Percentiles rank a stretch among this genome's conserved stretches.
phyloP scores from a whole-genome alignment of 2,888 invertebrate genomes.

The Lacanobia oleracea region DNA sequence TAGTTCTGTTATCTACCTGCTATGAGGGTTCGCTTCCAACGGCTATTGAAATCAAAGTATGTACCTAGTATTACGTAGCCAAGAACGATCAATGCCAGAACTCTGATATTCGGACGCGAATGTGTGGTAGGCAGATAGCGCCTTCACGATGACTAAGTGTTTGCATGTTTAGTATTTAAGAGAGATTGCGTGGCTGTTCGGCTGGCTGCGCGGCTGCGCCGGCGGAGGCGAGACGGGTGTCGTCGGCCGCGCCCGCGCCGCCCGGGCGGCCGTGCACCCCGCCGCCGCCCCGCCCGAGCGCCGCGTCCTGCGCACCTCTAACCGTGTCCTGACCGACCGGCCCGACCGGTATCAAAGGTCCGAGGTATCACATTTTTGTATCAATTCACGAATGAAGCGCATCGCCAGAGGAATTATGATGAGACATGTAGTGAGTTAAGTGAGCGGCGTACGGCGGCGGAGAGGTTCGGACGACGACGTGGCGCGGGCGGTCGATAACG shows the following conservation, averaged over 20 bases:
- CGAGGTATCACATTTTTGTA: slow-evolving; percentile 17
- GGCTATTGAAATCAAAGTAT: neutral
- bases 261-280: slow-evolving; percentile 16
- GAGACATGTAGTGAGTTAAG: slow-evolving; percentile 38
- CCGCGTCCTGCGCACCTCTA: slow-evolving; percentile 58
- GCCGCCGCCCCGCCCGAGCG: slow-evolving; percentile 52
- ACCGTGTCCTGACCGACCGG: slow-evolving; percentile 52
- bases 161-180: neutral
- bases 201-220: slow-evolving; percentile 54
- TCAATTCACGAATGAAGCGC: slow-evolving; percentile 32
- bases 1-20: too few relatives aligned
- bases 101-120: neutral
- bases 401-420: slow-evolving; percentile 12
- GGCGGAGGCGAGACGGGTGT: slow-evolving; percentile 21
- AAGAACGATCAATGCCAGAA: neutral
- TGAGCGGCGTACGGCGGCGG: slow-evolving; percentile 14
- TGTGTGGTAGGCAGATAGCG: neutral
- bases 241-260: slow-evolving; percentile 32
- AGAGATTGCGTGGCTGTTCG: slow-evolving; percentile 14
- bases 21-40: neutral
- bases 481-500: slow-evolving; percentile 68
- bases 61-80: neutral
- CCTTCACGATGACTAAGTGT: neutral
- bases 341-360: slow-evolving; percentile 34
- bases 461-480: slow-evolving; percentile 40